Evolutionary conservation across 2,888 invertebrate genomes (phyloP), one percentile per base, ranked within the genome.

Genomic region (Plebejus argus): DNA sequence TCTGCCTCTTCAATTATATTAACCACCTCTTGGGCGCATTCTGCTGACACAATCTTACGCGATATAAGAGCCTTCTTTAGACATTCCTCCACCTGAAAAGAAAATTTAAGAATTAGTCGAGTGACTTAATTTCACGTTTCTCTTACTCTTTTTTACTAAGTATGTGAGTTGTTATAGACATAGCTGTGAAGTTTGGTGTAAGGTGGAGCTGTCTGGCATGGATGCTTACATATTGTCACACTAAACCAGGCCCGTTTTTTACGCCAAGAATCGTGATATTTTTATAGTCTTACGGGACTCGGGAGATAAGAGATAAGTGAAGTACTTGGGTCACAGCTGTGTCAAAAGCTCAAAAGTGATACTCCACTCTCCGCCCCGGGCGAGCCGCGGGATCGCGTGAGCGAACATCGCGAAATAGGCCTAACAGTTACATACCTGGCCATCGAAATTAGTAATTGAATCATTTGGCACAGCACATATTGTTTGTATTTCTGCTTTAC

Each of bases 1-100:
- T 97, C 96, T 0, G 97, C 96, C 87, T 98, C 97, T 84, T 98
- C 97, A 81, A 99, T 97, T 80, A 99, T 95, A 83, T 97, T 96
- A 0, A 98, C 98, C 28, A 99, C 96, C 93, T 99, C 98, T 80
- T 96, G 93, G 71, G 96, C 96, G 87, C 98, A 98, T 82, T 96
- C 96, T 10, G 95, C 95, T 53, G 96, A 96, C 80, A 96, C 95
- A 77, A 98, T 96, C 86, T 95, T 95, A 81, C 96, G 96, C 83
- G 95, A 95, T 78, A 97, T 93, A 78, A 98, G 96, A 18, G 97
- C 96, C 82, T 96, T 96, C 91, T 99, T 99, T 58, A 99, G 93
- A 90, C 99, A 99, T 91, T 99, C 99, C 88, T 98, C 97, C 0
- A 97, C 96, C 89, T 95, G 90, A 15, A 96, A 96, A 58, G 58